These are phyloP conservation scores for Aleadryas rufinucha DNA, from an alignment of 2,113 vertebrate genomes.

Conservation along the genomic window DNA sequence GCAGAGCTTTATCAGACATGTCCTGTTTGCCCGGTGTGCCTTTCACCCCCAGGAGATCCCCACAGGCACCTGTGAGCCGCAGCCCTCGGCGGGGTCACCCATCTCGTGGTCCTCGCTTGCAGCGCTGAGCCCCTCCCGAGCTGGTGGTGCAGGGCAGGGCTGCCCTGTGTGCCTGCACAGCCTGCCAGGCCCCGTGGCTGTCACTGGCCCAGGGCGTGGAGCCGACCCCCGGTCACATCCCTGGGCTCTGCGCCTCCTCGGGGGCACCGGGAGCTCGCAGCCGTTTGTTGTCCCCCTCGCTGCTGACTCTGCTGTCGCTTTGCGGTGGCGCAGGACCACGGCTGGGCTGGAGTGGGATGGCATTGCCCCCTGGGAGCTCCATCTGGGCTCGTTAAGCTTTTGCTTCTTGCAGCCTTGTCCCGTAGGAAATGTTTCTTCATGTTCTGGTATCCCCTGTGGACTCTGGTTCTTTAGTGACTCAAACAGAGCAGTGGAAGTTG, in stretches of 20 bases:
- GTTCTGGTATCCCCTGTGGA: background rate
- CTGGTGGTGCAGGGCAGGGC: background rate
- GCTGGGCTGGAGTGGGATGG: background rate
- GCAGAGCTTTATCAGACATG: background rate
- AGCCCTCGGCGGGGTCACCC: background rate
- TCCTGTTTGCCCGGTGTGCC: background rate
- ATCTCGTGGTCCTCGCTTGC: accelerated
- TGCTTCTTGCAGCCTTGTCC: background rate
- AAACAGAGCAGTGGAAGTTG: background rate
- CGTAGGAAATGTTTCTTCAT: background rate
- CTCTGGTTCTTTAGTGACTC: background rate
- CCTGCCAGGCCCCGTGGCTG: background rate
- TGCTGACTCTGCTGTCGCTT: conserved; percentile 13
- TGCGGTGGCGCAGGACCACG: background rate
- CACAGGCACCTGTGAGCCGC: accelerated
- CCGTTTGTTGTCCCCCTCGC: background rate
- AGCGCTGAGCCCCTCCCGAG: background rate
- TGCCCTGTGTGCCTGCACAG: background rate
- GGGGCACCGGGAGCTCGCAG: background rate
- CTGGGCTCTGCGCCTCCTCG: background rate
- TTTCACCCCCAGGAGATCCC: background rate
- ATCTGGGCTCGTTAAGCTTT: background rate
- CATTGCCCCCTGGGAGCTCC: background rate
- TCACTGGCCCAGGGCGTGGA: background rate
- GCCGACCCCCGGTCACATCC: background rate